Evolutionary conservation across 2,888 invertebrate genomes (phyloP), one percentile per base, ranked within the genome.

Genomic region (Tinea semifulvella): DNA sequence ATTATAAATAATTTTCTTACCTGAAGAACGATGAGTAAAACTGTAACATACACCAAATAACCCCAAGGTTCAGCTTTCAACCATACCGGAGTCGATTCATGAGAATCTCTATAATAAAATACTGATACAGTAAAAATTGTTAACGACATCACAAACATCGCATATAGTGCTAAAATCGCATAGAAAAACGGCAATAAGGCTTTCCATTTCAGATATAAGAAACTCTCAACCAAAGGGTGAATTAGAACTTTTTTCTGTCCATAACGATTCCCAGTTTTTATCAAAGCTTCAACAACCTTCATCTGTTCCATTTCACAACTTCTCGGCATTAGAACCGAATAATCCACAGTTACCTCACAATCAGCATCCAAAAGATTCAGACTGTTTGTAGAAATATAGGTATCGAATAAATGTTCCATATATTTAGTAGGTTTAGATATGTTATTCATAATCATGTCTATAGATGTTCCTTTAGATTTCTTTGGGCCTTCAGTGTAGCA

Each of bases 211-310:
- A 84, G 56, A 48, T 68, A 77, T 1, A 85, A 56, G 52, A 85
- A 85, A 49, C 84, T 84, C 56, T 85, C 84, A 2, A 84, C 66
- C 35, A 84, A 58, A 0, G 85, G 85, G 61, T 85, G 85, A 1
- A 84, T 71, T 0, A 85, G 60, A 1, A 85, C 55, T 25, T 62
- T 65, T 46, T 70, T 73, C 47, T 84, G 80, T 0, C 72, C 67
- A 44, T 73, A 66, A 56, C 80, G 65, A 43, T 82, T 82, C 1
- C 83, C 82, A 48, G 82, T 82, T 52, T 84, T 79, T 1, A 85
- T 52, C 1, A 85, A 54, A 0, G 83, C 80, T 53, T 83, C 80
- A 35, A 85, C 69, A 0, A 84, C 83, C 53, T 81, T 77, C 75
- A 84, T 83, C 52, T 84, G 84, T 48, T 82, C 73, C 63, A 71